Percentiles rank a stretch among this genome's conserved stretches.
Evolutionary conservation across 1,140 invertebrate genomes (phyloP).

Genomic region (Melitaea cinxia): DNA sequence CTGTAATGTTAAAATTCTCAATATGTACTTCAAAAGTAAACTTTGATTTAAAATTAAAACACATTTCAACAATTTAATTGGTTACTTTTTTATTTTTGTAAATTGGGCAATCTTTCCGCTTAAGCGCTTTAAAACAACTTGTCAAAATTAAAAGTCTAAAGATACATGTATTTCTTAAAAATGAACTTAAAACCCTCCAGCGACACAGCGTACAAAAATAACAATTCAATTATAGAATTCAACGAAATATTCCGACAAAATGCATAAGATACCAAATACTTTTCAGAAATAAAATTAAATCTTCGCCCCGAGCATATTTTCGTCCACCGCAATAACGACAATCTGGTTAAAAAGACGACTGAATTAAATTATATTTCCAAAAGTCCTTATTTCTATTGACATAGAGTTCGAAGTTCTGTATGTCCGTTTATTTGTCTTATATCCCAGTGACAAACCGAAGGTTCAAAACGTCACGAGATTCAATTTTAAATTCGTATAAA

Average conservation of each 20-base stretch:
- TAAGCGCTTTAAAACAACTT: too few relatives aligned
- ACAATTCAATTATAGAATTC: conserved; percentile 1
- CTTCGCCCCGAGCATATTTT: conserved; percentile 17
- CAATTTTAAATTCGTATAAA: conserved; percentile 21
- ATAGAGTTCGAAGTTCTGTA: conserved; percentile 2
- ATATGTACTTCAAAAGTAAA: too few relatives aligned
- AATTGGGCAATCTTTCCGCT: too few relatives aligned
- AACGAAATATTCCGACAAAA: not conserved
- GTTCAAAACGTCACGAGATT: conserved; percentile 11
- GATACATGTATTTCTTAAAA: too few relatives aligned
- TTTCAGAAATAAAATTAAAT: conserved; percentile 18
- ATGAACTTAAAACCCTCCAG: too few relatives aligned
- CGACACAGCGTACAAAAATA: too few relatives aligned
- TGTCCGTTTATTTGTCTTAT: not conserved
- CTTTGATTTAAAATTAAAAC: too few relatives aligned
- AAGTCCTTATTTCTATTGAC: not conserved
- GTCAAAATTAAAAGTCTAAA: too few relatives aligned
- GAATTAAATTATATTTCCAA: conserved; percentile 2
- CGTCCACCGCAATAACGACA: conserved; percentile 16
- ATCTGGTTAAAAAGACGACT: conserved; percentile 13
- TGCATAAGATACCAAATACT: conserved; percentile 9
- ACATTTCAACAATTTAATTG: too few relatives aligned
- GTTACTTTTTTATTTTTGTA: too few relatives aligned
- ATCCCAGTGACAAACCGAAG: conserved; percentile 4
- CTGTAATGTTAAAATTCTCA: too few relatives aligned